Evolutionary conservation across 2,797 vertebrate species (phyloP), one percentile per base, ranked within the genome.

Genomic region (Melanotaenia boesemani): DNA sequence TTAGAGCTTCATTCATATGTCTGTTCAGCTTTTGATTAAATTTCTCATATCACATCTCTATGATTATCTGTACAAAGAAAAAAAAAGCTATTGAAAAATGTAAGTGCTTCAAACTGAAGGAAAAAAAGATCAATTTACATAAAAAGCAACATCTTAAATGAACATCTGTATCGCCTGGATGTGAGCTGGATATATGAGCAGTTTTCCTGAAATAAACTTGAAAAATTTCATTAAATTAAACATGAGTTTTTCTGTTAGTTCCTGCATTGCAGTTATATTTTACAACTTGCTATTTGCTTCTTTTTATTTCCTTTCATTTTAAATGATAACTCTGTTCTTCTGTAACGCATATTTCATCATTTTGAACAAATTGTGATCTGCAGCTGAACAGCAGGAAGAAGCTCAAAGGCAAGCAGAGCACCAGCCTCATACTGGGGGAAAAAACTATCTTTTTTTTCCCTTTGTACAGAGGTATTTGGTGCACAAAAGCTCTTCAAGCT

Each of bases 21-120:
- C 72, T 13, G 32, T 34, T 79, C 39, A 6, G 20, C 64, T 67
- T 76, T 64, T 84, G 60, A 86, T 87, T 81, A 80, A 72, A 84
- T 79, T 72, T 72, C 66, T 77, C 67, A 64, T 64, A 56, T 77
- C 28, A 16, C 46, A 24, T 44, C 16, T 39, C 26, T 28, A 56
- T 28, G 6, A 59, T 34, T 10, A 54, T 34, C 24, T 7, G 30
- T 37, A 30, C 1, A 30, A 30, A 30, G 28, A 41, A 58, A 46
- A 39, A 70, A 61, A 26, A 44, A 18, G 1, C 20, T 0, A 18
- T 54, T 16, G 63, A 28, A 39, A 44, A 77, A 63, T n/a, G 37
- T 34, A 32, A 39, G 37, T 13, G 48, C 63, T 67, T 9, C 44
- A 22, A 37, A 62, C 32, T 50, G 15, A 26, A 39, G 37, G 30